Base-by-base conservation (phyloP, 2,113 vertebrate genomes). In the Entosphenus tridentatus region DNA sequence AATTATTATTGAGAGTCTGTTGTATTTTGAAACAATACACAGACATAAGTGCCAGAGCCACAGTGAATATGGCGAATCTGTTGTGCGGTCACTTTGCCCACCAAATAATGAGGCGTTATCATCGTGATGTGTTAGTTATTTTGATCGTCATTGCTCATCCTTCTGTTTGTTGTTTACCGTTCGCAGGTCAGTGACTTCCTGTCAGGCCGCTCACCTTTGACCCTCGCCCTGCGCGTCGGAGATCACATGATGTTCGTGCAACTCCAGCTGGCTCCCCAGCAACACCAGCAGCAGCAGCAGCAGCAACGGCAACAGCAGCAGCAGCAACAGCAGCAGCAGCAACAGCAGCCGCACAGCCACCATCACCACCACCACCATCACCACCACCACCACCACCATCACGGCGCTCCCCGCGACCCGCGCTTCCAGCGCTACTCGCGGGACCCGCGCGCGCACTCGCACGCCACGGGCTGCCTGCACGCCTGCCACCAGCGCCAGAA, bases 211-310 rank as follows among this genome's bases (percentile, higher is more conserved):
- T 97, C 93, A 0, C 93, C 93, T 1, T 81, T 97, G 77, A 97
- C 93, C 65, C 80, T 97, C 75, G 93, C 91, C 0, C 81, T 97
- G 72, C 85, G 93, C 0, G 93, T 97, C 5, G 93, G 93, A 0
- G 93, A 97, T 77, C 93, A 97, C 76, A 97, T 97, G 93, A 97
- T 97, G 91, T 97, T 97, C 70, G 93, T 96, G 70, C 93, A 97
- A 79, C 87, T 97, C 21, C 91, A 97, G 80, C 74, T 97, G 71
- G 89, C 93, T 0, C 87, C 93, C 1, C 93, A 96, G 78, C 91
- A 95, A 69, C 81, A 83, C 1, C 81, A 81, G 0, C 82, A 80
- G 1, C 85, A 84, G 71, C 84, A 88, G 16, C 90, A 95, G 57
- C 87, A 95, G 70, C 82, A 85, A 87, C 73, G 71, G 95, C 70